phyloP scores from a whole-genome alignment of 2,888 invertebrate species.

The Escarpia spicata region DNA sequence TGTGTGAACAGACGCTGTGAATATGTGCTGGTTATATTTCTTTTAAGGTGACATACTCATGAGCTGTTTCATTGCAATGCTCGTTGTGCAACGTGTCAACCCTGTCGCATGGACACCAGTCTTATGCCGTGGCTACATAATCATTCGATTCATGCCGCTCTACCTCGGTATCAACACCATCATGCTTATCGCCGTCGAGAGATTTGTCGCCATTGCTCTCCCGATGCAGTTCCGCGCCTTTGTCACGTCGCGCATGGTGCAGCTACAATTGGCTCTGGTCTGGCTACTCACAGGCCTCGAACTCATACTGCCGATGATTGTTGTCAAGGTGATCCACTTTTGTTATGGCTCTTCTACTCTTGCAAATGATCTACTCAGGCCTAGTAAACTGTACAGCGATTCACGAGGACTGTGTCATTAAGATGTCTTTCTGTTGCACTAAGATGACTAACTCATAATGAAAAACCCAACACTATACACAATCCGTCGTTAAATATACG shows the following conservation, averaged over 20 bases:
- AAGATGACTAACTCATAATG: no score
- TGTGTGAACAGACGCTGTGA: no score
- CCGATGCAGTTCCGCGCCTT: neutral
- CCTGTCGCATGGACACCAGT: neutral
- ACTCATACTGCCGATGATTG: neutral
- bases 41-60: neutral
- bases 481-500: no score
- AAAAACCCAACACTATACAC: no score
- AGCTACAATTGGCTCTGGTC: neutral
- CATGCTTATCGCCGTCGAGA: neutral
- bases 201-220: neutral
- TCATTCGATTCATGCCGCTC: neutral
- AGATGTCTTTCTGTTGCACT: no score
- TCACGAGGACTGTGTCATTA: no score
- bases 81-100: neutral
- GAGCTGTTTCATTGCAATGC: neutral
- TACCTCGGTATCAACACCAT: neutral
- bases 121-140: neutral
- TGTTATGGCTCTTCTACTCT: no score
- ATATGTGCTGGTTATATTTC: neutral
- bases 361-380: no score
- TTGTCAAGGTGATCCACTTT: neutral
- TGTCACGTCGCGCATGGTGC: neutral
- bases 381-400: neutral
- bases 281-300: neutral